These are phyloP conservation scores for Andrena marginata DNA, from an alignment of 2,888 invertebrate species.

Conservation along the genomic window DNA sequence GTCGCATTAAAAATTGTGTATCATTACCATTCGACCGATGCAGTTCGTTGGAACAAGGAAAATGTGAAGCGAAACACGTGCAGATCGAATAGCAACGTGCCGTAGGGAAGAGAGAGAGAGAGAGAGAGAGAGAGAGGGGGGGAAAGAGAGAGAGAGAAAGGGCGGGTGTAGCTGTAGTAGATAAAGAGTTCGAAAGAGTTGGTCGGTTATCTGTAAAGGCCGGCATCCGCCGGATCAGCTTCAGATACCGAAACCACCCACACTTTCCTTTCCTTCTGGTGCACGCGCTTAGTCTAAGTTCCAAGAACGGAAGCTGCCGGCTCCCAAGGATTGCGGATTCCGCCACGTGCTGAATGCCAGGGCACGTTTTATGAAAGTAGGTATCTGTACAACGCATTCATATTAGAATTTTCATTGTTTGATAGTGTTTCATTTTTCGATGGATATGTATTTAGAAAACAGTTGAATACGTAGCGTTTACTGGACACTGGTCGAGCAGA, in stretches of 20 bases:
- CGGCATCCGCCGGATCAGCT: constrained; percentile 85
- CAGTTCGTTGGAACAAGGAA: too few relatives aligned
- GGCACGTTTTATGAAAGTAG: too few relatives aligned
- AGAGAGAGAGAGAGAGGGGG: constrained; percentile 16
- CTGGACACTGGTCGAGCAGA: too few relatives aligned
- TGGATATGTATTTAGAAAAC: too few relatives aligned
- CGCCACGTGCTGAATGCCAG: neutral
- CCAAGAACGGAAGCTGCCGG: constrained; percentile 65
- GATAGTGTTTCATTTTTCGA: too few relatives aligned
- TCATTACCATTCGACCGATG: too few relatives aligned
- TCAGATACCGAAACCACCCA: constrained; percentile 82
- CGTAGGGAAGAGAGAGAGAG: constrained; percentile 64
- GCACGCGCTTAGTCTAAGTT: constrained; percentile 69
- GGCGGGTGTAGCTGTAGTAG: constrained; percentile 69
- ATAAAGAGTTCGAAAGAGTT: constrained; percentile 84
- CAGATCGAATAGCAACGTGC: constrained; percentile 17
- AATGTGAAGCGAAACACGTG: too few relatives aligned
- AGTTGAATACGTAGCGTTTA: too few relatives aligned
- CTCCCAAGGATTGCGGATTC: constrained; percentile 60
- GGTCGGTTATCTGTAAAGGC: constrained; percentile 80
- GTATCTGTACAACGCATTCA: too few relatives aligned
- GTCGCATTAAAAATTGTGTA: too few relatives aligned
- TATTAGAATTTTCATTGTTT: too few relatives aligned
- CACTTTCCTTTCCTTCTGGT: constrained; percentile 83
- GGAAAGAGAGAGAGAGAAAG: constrained; percentile 54